Evolutionary conservation across 53 echinoderm and acorn worm genomes (phyloP).

Genomic region (Patiria pectinifera): DNA sequence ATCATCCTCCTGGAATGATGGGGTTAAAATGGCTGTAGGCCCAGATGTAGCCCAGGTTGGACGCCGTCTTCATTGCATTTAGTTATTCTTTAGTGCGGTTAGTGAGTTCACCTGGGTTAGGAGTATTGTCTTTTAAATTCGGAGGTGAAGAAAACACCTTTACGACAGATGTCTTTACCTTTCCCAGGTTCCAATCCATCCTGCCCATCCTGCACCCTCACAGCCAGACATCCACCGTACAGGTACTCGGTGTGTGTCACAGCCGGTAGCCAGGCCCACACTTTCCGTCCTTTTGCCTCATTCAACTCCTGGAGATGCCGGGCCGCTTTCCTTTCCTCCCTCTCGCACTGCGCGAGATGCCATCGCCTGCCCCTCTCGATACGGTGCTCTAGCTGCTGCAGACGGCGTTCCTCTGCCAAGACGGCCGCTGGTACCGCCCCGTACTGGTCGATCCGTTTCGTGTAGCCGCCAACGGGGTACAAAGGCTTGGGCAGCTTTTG

Average conservation of each 20-base stretch:
- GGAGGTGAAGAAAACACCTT: neutral
- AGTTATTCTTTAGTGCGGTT: too few relatives aligned
- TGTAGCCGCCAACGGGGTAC: slow-evolving; percentile 40
- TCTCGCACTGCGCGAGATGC: slow-evolving; percentile 50
- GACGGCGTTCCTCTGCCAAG: slow-evolving; percentile 45
- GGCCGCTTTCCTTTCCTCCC: slow-evolving; percentile 10
- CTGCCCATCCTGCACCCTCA: slow-evolving; percentile 9
- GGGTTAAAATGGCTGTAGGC: too few relatives aligned
- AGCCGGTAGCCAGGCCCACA: neutral
- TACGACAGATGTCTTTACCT: neutral
- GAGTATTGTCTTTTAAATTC: too few relatives aligned
- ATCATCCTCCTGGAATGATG: too few relatives aligned
- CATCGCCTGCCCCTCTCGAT: slow-evolving; percentile 37
- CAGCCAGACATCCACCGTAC: slow-evolving; percentile 42
- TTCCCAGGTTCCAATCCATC: neutral
- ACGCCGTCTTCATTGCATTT: too few relatives aligned
- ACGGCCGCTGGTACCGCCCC: slow-evolving; percentile 44
- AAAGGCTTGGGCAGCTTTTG: neutral
- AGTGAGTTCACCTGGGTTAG: too few relatives aligned
- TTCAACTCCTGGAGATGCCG: slow-evolving; percentile 10
- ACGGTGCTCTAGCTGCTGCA: slow-evolving; percentile 30
- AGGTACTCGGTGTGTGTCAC: slow-evolving; percentile 39
- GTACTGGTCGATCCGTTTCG: slow-evolving; percentile 51
- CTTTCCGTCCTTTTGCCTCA: slow-evolving; percentile 19
- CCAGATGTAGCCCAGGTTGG: too few relatives aligned